These are phyloP conservation scores for Hemiscyllium ocellatum DNA, from an alignment of 2,113 vertebrate species.

Conservation along the genomic window DNA sequence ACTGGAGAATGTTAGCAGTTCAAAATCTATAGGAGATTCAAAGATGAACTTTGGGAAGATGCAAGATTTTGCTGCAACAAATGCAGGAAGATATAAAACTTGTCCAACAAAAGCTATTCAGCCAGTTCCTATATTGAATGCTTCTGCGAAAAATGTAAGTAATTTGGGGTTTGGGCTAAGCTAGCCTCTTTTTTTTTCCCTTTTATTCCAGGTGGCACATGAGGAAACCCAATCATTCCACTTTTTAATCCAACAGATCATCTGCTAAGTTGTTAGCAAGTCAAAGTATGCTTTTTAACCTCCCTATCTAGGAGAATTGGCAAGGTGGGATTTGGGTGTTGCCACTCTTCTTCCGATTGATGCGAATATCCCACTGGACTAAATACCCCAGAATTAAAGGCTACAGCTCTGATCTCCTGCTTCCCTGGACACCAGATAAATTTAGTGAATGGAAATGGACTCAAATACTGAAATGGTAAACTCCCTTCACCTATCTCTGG, in stretches of 20 bases:
- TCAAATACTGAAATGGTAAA: background rate
- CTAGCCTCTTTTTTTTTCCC: background rate
- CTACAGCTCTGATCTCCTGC: background rate
- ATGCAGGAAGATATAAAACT: background rate
- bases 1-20: conserved; percentile 4
- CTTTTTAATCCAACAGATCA: background rate
- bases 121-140: background rate
- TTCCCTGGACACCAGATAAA: background rate
- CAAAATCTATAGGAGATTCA: conserved; percentile 32
- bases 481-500: background rate
- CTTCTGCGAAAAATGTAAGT: conserved; percentile 1
- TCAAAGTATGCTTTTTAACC: background rate
- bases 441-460: background rate
- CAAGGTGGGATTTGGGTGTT: background rate
- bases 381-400: too few species aligned
- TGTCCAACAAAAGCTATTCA: conserved; percentile 9
- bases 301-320: background rate
- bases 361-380: background rate
- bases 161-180: background rate
- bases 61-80: background rate
- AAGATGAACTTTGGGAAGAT: conserved; percentile 32
- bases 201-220: background rate
- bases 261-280: background rate
- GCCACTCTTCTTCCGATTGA: background rate
- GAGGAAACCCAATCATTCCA: background rate